These are phyloP conservation scores for Eolophus roseicapilla DNA, from an alignment of 2,113 vertebrate genomes.

Conservation along the genomic window DNA sequence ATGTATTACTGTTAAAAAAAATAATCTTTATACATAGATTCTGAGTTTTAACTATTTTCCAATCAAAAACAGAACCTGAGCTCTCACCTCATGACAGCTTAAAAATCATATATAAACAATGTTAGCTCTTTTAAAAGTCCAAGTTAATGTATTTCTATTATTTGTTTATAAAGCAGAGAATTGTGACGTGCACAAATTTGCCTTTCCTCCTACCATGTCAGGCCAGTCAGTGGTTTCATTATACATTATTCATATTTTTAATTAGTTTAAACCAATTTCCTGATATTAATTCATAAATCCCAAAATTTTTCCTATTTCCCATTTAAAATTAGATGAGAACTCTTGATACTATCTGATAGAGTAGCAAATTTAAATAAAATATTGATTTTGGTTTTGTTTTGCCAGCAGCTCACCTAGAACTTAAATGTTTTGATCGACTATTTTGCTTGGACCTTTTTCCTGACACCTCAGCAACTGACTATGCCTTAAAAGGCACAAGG, in stretches of 20 bases:
- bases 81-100: not conserved
- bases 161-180: not conserved
- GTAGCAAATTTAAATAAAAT: conserved; percentile 38
- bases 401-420: not conserved
- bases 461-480: not conserved
- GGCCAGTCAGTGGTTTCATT: conserved; percentile 25
- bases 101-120: not conserved
- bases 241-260: conserved; percentile 53
- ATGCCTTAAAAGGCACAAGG: not conserved
- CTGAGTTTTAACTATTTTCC: not conserved
- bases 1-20: not conserved
- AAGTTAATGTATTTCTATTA: not conserved
- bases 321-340: conserved; percentile 26
- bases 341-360: not conserved
- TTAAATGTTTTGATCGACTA: not conserved
- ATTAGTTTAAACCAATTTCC: conserved; percentile 50
- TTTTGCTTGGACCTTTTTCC: not conserved
- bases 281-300: conserved; percentile 47
- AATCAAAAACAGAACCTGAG: not conserved
- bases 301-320: not conserved
- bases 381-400: not conserved
- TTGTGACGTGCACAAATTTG: not conserved
- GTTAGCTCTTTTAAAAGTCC: not conserved
- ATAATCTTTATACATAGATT: accelerated
- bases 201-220: not conserved